These are phyloP conservation scores for Penelope pileata DNA, from an alignment of 2,113 vertebrate genomes.

Conservation along the genomic window DNA sequence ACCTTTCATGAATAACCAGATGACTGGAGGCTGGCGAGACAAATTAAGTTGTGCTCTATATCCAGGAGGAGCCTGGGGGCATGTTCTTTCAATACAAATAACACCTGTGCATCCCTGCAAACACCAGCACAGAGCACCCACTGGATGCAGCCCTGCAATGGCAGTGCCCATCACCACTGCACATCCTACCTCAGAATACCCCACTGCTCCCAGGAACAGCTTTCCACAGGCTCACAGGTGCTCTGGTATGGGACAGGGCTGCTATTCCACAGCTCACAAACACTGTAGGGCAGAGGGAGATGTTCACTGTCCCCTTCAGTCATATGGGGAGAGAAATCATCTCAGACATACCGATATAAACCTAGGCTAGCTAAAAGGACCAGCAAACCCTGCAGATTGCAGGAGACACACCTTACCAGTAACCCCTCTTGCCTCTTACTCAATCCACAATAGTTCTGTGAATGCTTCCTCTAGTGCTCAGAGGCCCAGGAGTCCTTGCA, in stretches of 20 bases:
- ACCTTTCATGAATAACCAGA: not conserved
- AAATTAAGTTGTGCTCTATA: not conserved
- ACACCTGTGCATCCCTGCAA: not conserved
- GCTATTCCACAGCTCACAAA: not conserved
- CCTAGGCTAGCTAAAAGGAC: not conserved
- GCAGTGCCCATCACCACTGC: rapidly evolving
- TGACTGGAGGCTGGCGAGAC: not conserved
- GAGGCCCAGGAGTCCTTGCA: not conserved
- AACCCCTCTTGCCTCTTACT: not conserved
- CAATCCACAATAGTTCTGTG: not conserved
- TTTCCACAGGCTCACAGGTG: not conserved
- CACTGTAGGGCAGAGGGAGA: rapidly evolving
- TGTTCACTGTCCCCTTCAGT: not conserved
- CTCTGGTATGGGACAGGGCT: not conserved
- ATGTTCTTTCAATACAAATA: not conserved
- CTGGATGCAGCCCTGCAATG: not conserved
- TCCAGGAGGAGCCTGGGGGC: not conserved
- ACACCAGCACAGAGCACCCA: not conserved
- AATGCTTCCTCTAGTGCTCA: not conserved
- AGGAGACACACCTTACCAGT: not conserved
- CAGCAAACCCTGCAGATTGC: not conserved
- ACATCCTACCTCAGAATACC: not conserved
- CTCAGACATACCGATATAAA: not conserved
- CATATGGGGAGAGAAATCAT: rapidly evolving
- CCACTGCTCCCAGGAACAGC: not conserved